Evolutionary conservation across 2,797 vertebrate genomes (phyloP), one percentile per base, ranked within the genome.

Genomic region (Benthosema pterotum): DNA sequence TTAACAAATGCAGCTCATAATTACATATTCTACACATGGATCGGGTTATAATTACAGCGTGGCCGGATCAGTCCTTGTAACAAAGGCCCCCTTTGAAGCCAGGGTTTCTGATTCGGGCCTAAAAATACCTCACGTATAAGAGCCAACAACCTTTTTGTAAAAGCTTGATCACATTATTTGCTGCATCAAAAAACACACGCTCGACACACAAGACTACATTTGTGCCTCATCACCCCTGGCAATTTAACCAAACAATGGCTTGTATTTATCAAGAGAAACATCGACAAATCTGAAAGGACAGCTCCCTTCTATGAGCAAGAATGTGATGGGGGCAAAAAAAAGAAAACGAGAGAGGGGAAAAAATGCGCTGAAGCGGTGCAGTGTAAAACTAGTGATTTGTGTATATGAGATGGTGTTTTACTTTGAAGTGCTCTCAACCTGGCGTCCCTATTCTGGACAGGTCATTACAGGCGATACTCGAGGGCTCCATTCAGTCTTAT

Each of bases 111-210:
- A 57, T 57, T 57, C 47, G 7, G 7, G 14, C 66, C 57, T 67
- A 63, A 68, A 63, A 73, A 69, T 60, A 60, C 43, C n/a, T 25
- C 54, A 3, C 48, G 25, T n/a, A 2, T n/a, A 42, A 15, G 4
- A 52, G 17, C 19, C 38, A 19, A 42, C 18, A 15, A 57, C 14
- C 12, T 50, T 65, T 69, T 70, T 52, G 2, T 25, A 28, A 47
- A 28, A 47, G 49, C 66, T 61, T 62, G 65, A 76, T 74, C 73
- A 66, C 61, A 65, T 72, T 71, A 66, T 63, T 53, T 17, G 61
- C 42, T 19, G 25, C 8, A 38, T 32, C 25, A 42, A 61, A 3
- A 48, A 54, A 32, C 53, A 48, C 11, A 42, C 9, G 46, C 25
- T 38, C 11, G 5, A 25, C 28, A 70, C 48, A 78, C 42, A 62